phyloP scores from a whole-genome alignment of 2,888 invertebrate genomes.

The Sarcophaga variegata region DNA sequence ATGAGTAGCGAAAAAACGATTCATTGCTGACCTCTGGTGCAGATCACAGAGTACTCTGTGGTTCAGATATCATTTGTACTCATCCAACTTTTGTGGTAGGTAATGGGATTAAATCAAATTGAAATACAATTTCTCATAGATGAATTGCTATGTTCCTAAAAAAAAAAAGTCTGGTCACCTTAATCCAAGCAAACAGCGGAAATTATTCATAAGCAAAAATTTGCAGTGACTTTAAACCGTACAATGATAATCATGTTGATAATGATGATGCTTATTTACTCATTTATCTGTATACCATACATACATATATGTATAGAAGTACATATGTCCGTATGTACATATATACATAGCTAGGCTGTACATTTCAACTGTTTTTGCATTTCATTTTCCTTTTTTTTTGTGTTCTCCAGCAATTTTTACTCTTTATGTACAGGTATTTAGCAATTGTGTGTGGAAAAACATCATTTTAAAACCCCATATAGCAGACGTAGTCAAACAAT shows the following conservation, averaged over 20 bases:
- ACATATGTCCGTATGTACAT: not conserved
- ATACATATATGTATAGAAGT: no score
- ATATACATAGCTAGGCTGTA: not conserved
- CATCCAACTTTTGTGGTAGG: no score
- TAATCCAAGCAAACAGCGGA: slow-evolving; percentile 15
- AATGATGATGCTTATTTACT: slow-evolving; percentile 48
- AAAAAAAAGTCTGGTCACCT: slow-evolving; percentile 16
- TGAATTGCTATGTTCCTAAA: not conserved
- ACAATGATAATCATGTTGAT: slow-evolving; percentile 27
- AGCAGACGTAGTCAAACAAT: not conserved
- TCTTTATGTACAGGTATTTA: slow-evolving; percentile 48
- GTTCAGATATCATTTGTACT: no score
- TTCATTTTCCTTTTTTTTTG: not conserved
- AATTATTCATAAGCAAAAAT: slow-evolving; percentile 43
- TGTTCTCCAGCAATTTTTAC: not conserved
- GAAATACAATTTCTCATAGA: no score
- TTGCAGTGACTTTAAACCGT: slow-evolving; percentile 42
- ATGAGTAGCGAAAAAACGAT: no score
- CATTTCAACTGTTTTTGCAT: slow-evolving; percentile 5
- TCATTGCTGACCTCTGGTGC: no score
- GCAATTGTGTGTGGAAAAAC: slow-evolving; percentile 42
- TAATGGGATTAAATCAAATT: no score
- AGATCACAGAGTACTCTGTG: no score
- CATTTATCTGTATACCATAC: not conserved
- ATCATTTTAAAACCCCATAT: slow-evolving; percentile 1